Base-by-base conservation (phyloP, 2,888 invertebrate genomes). In the Zhuqinia jingwanae region DNA sequence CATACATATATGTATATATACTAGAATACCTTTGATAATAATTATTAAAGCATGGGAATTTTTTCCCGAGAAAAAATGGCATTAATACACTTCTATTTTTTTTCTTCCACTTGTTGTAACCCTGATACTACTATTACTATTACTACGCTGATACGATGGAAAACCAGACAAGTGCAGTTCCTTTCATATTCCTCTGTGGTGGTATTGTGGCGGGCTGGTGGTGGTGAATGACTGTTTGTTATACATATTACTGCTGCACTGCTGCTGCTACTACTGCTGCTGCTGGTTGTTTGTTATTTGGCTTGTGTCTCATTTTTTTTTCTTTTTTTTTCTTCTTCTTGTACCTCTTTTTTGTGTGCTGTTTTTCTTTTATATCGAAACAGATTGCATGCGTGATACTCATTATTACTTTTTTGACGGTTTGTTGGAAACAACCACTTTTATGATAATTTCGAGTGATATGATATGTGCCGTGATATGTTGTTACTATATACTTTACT, bases 331-430 rank as follows among this genome's bases (percentile, higher is more conserved):
- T n/a, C n/a, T n/a, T n/a, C 63, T 58, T 73, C 82, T 83, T 83
- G 76, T 76, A 76, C 76, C 83, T 83, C 76, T 50, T 83, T 83
- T 83, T 83, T n/a, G n/a, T n/a, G n/a, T n/a, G n/a, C 36, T 65
- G 42, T 3, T 30, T 42, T 13, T 30, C 53, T n/a, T 75, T 42
- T 75, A 20, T 25, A 42, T 58, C 60, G 27, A 63, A 45, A 22
- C 47, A 77, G 84, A 84, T 84, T 84, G 84, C 84, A 84, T 84
- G 84, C 84, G 84, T 84, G 84, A 84, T 84, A 68, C 76, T 77
- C 84, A 84, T 84, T 83, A 45, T 45, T 15, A 25, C 17, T 73
- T 73, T 73, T 53, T 50, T 68, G 68, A 53, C 56, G 80, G 68
- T 50, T 80, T 60, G 42, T 50, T 73, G 11, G 25, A 73, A 80